Conservation (phyloP, 30 jellyfish, hydroid and myxozoan genomes). For the Turritopsis dohrnii region DNA sequence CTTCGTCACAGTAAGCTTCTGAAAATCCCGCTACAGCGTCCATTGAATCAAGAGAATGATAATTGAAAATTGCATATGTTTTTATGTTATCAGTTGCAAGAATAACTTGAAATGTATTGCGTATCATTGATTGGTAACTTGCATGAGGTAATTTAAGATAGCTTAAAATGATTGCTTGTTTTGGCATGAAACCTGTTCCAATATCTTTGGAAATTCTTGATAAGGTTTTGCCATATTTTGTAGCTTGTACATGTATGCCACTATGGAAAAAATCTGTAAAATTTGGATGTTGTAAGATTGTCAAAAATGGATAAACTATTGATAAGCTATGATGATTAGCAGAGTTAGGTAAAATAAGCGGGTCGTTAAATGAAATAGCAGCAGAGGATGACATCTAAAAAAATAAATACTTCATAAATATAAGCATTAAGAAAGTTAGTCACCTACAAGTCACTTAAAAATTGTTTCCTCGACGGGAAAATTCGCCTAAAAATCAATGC, state of each 20-base stretch:
- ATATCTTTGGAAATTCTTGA: background rate
- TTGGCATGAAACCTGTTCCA: background rate
- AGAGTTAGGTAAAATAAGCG: background rate
- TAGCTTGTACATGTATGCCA: background rate
- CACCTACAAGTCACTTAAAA: too few relatives aligned
- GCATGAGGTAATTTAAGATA: background rate
- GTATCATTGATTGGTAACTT: background rate
- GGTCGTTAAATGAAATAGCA: background rate
- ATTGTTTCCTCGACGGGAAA: too few relatives aligned
- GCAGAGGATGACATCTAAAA: background rate
- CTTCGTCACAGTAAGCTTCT: background rate
- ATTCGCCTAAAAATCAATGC: too few relatives aligned
- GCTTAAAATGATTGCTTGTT: background rate
- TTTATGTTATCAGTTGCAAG: slow-evolving; percentile 10
- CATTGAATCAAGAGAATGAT: background rate
- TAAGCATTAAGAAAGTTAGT: too few relatives aligned
- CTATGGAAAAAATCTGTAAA: background rate
- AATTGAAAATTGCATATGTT: slow-evolving; percentile 26
- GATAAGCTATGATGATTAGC: background rate
- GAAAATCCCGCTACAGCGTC: background rate
- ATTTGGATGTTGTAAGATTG: background rate
- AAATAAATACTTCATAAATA: too few relatives aligned
- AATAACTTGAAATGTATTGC: slow-evolving; percentile 17
- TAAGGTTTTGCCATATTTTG: background rate
- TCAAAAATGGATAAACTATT: background rate